Percentiles rank a stretch among this genome's conserved stretches.
Conservation (phyloP, 2,113 vertebrate species). For the Fregetta grallaria region DNA sequence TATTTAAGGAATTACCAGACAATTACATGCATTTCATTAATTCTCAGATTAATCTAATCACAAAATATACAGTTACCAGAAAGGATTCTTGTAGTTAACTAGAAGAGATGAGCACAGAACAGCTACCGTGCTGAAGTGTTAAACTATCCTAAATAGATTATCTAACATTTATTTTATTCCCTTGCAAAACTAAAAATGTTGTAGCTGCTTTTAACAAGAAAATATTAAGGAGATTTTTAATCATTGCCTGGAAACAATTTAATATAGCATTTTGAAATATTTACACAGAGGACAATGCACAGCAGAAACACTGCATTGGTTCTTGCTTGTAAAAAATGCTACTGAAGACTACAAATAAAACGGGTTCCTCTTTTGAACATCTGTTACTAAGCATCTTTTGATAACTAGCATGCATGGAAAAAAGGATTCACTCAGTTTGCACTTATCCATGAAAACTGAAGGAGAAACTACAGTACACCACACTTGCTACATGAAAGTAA, state of each 20-base stretch:
- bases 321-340: not conserved
- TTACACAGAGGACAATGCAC: not conserved
- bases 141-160: not conserved
- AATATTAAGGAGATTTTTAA: not conserved
- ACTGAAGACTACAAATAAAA: not conserved
- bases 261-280: not conserved
- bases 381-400: not conserved
- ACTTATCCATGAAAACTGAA: constrained; percentile 65
- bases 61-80: not conserved
- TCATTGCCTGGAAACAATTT: not conserved
- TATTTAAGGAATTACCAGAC: not conserved
- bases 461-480: constrained; percentile 63
- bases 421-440: constrained; percentile 82
- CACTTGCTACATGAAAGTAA: constrained; percentile 66
- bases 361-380: not conserved
- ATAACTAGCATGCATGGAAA: constrained; percentile 62
- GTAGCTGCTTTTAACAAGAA: not conserved
- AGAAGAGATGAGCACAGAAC: not conserved
- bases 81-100: not conserved
- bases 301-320: not conserved
- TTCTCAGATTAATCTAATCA: not conserved
- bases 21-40: not conserved
- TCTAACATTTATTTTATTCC: not conserved
- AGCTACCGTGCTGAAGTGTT: not conserved
- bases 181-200: not conserved